Evolutionary conservation across 2,113 vertebrate genomes (phyloP), one percentile per base, ranked within the genome.

Genomic region (Gasterosteus aculeatus): DNA sequence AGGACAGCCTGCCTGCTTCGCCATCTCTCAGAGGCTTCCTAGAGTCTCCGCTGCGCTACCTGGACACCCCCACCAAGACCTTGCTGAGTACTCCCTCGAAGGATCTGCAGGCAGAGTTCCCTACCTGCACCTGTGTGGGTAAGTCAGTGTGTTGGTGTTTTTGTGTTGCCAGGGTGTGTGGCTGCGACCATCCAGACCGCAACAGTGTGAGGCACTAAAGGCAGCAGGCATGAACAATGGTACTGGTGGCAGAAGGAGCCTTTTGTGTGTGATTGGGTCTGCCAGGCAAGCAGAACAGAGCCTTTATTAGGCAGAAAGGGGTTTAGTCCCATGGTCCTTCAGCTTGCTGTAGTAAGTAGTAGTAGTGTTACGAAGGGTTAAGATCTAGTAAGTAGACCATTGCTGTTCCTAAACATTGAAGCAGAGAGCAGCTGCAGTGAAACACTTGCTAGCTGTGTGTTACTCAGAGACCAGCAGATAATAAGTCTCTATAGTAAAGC

Each of bases 111-210:
- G 91, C 95, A 0, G 98, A 99, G 22, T 98, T 97, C 81, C 97
- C 98, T n/a, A 92, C 86, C 80, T 99, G 98, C 9, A 95, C 95
- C 75, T 99, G 98, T 0, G 96, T 99, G 0, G 98, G 98, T 99
- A 90, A 97, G 98, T 93, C 62, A 71, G 7, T 58, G 60, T 56
- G 44, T 63, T 38, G 15, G 19, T 77, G 33, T 49, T 14, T 82
- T 58, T 76, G 64, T 82, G 83, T 81, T 88, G 84, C 78, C 72
- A 44, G 77, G 70, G 83, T 80, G 65, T 81, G 75, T 65, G 65
- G 35, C 73, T 63, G 62, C 15, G 39, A 71, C 79, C 85, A 82
- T 87, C 38, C 77, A 88, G 77, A 88, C 83, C 81, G 87, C 46
- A 49, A 85, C 85, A 89, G 73, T 78, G 74, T 82, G 87, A 86